These are phyloP conservation scores for Anguilla pacifica DNA, from an alignment of 2,797 vertebrate species.

Conservation along the genomic window DNA sequence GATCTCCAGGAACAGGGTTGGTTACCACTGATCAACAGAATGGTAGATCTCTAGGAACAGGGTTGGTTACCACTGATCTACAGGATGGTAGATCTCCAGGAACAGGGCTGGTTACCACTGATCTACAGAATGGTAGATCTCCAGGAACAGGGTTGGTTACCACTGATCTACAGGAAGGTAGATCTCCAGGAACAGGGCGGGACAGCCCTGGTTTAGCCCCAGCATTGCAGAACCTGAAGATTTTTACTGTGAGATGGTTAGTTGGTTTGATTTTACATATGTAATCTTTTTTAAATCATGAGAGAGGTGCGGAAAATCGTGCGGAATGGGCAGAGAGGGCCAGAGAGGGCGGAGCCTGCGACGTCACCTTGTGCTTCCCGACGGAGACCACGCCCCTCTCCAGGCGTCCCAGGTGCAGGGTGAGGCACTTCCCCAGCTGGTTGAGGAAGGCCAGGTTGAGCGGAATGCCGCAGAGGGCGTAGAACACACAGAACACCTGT, in stretches of 20 bases:
- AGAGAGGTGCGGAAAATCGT: too few relatives aligned
- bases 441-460: conserved; percentile 89
- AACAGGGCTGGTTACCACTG: too few relatives aligned
- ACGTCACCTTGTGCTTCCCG: conserved; percentile 65
- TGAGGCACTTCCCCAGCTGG: conserved; percentile 82
- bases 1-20: too few relatives aligned
- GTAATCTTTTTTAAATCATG: background rate
- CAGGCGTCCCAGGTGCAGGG: conserved; percentile 71
- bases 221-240: background rate
- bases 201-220: background rate
- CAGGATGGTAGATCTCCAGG: too few relatives aligned
- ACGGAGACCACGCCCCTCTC: conserved; percentile 73
- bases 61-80: too few relatives aligned
- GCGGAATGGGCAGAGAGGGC: background rate
- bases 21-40: too few relatives aligned
- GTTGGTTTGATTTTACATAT: background rate
- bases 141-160: too few relatives aligned
- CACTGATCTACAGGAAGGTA: too few relatives aligned
- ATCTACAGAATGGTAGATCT: too few relatives aligned
- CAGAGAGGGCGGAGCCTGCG: conserved; percentile 51
- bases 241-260: background rate
- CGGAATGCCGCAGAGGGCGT: conserved; percentile 86
- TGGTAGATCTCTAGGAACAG: too few relatives aligned
- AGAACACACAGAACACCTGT: conserved; percentile 91
- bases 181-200: too few relatives aligned